Evolutionary conservation across 2,113 vertebrate genomes (phyloP).

Genomic region (Speoplatyrhinus poulsoni): DNA sequence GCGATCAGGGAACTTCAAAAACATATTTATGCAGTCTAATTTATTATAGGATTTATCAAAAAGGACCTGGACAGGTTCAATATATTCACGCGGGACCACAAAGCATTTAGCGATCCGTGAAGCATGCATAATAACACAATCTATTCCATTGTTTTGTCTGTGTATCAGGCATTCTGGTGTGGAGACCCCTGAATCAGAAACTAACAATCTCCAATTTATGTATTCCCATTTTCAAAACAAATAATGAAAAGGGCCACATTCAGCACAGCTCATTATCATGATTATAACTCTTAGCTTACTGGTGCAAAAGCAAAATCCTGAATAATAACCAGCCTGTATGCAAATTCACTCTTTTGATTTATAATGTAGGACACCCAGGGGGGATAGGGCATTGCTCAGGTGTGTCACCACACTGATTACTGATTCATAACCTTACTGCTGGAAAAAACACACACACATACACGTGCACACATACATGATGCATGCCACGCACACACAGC

Average conservation of each 20-base stretch:
- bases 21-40: conserved; percentile 37
- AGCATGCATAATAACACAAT: conserved; percentile 37
- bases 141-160: conserved; percentile 59
- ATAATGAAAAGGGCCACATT: conserved; percentile 75
- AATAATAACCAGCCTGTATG: conserved; percentile 80
- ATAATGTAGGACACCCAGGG: conserved; percentile 82
- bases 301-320: conserved; percentile 68
- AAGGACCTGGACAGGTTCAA: conserved; percentile 13
- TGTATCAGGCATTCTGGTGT: conserved; percentile 40
- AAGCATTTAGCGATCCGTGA: conserved; percentile 8
- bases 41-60: conserved; percentile 51
- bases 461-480: conserved; percentile 28
- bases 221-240: conserved; percentile 67
- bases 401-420: conserved; percentile 82
- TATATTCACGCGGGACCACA: conserved; percentile 26
- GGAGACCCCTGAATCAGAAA: conserved; percentile 72
- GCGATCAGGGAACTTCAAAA: conserved; percentile 45
- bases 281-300: conserved; percentile 73
- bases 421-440: conserved; percentile 75
- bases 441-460: conserved; percentile 45
- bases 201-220: conserved; percentile 74
- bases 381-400: conserved; percentile 80
- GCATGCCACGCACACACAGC: conserved; percentile 46
- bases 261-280: conserved; percentile 79
- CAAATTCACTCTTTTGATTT: conserved; percentile 82